phyloP scores from a whole-genome alignment of 2,888 invertebrate genomes.

The Hypena proboscidalis region DNA sequence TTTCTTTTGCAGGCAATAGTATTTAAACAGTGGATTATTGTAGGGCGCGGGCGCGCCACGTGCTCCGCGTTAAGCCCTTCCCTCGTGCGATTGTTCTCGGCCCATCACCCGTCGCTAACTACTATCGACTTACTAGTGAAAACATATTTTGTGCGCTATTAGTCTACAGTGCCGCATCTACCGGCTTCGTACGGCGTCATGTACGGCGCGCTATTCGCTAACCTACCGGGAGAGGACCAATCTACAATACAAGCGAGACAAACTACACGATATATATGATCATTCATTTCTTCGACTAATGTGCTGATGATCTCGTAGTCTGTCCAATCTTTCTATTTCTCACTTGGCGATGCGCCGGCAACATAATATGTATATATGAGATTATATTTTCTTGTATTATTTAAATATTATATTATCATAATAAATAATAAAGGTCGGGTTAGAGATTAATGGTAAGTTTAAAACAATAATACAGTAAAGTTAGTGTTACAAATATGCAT shows the following conservation, averaged over 20 bases:
- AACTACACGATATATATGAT: no score
- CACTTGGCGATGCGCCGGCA: constrained; percentile 16
- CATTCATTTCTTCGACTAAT: no score
- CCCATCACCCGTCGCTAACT: constrained; percentile 8
- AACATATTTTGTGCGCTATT: background rate
- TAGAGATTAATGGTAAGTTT: constrained; percentile 20
- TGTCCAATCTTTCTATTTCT: constrained; percentile 4
- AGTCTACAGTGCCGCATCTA: background rate
- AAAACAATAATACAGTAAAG: constrained; percentile 15
- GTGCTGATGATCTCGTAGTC: background rate
- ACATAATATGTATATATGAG: constrained; percentile 6
- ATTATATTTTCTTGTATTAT: constrained; percentile 14
- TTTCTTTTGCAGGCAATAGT: background rate
- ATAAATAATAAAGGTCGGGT: constrained; percentile 25
- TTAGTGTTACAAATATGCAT: constrained; percentile 15
- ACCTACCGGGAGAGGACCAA: no score
- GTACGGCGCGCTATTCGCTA: no score
- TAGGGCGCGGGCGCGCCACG: background rate
- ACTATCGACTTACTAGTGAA: background rate
- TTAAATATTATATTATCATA: constrained; percentile 22
- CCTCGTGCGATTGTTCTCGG: constrained; percentile 7
- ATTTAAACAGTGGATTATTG: background rate
- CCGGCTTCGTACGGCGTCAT: no score
- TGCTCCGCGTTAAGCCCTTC: constrained; percentile 7
- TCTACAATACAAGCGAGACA: background rate